These are phyloP conservation scores for Lithobates sylvaticus DNA, from an alignment of 2,797 vertebrate species.

Conservation along the genomic window DNA sequence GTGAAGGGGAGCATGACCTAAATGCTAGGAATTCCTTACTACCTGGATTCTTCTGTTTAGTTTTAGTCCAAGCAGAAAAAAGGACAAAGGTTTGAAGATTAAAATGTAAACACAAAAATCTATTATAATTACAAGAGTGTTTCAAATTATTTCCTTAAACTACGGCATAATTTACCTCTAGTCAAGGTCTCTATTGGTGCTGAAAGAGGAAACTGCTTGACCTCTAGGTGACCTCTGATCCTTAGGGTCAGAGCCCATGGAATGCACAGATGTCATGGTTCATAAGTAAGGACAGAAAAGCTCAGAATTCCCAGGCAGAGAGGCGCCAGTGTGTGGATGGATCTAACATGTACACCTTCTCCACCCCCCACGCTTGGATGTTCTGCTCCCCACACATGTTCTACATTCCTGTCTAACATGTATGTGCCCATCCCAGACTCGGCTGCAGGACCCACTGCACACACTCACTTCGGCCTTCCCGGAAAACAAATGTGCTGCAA, in stretches of 20 bases:
- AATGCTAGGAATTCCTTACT: constrained; percentile 48
- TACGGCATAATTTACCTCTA: constrained; percentile 79
- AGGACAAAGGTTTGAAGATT: constrained; percentile 77
- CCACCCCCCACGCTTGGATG: constrained; percentile 63
- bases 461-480: constrained; percentile 34
- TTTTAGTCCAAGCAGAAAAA: constrained; percentile 65
- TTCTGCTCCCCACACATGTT: constrained; percentile 60
- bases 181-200: constrained; percentile 77
- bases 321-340: constrained; percentile 82
- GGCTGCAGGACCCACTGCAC: constrained; percentile 45
- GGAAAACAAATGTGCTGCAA: constrained; percentile 13
- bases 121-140: constrained; percentile 82
- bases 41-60: constrained; percentile 60
- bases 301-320: constrained; percentile 84
- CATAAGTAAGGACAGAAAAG: constrained; percentile 80
- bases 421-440: constrained; percentile 61
- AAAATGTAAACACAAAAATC: constrained; percentile 82
- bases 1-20: constrained; percentile 45
- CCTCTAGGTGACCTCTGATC: constrained; percentile 82
- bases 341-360: constrained; percentile 76
- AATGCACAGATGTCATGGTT: constrained; percentile 90
- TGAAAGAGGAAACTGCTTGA: constrained; percentile 85
- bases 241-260: constrained; percentile 82
- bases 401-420: constrained; percentile 63
- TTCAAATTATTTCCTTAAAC: constrained; percentile 82